These are phyloP conservation scores for Odontophorus gujanensis DNA, from an alignment of 2,113 vertebrate genomes.

Conservation along the genomic window DNA sequence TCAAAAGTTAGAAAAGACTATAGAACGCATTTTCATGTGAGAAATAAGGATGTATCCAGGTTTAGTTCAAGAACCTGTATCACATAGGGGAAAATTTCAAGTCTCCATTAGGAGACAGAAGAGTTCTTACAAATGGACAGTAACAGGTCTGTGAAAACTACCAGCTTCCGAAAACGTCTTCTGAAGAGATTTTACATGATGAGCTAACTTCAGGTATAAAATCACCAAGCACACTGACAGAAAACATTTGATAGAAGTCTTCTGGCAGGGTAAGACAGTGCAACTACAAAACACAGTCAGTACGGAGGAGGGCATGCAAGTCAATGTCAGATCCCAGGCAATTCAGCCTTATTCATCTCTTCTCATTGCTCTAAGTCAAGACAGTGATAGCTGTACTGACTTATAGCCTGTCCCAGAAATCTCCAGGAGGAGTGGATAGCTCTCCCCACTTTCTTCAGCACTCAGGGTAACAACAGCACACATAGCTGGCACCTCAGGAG, in stretches of 20 bases:
- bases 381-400: neutral
- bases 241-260: neutral
- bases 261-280: neutral
- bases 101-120: neutral
- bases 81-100: neutral
- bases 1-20: neutral
- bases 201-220: neutral
- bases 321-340: neutral
- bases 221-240: neutral
- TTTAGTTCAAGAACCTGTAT: neutral
- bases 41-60: neutral
- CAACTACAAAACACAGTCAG: neutral
- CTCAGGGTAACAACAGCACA: conserved; percentile 14
- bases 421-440: neutral
- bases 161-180: neutral
- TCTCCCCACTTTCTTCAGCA: neutral
- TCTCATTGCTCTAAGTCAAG: neutral
- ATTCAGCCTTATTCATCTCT: neutral
- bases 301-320: neutral
- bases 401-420: neutral
- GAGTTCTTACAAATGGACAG: neutral
- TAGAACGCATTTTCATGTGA: neutral
- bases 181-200: neutral
- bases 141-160: neutral
- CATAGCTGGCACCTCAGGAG: neutral